A percentile compares a stretch with the other conserved stretches of the same genome.
Evolutionary conservation across 2,113 vertebrate genomes (phyloP).

Genomic region (Dipodomys ordii): DNA sequence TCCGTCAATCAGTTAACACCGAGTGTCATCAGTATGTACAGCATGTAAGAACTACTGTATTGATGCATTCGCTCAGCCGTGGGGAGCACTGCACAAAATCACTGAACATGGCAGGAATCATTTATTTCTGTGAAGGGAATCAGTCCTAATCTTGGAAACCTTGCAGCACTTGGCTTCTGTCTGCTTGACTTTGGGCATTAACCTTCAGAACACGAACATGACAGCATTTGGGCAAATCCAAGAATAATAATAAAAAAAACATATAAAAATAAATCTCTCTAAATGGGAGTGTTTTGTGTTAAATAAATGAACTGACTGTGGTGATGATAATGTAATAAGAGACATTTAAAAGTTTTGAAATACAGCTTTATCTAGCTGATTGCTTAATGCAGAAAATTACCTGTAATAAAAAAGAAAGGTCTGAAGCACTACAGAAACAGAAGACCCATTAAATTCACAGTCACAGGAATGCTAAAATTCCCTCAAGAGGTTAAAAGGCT

Average conservation of each 20-base stretch:
- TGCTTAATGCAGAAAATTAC: conserved; percentile 81
- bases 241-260: conserved; percentile 56
- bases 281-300: conserved; percentile 85
- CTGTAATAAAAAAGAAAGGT: conserved; percentile 80
- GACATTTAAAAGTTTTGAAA: conserved; percentile 84
- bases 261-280: conserved; percentile 85
- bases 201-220: conserved; percentile 90
- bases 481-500: conserved; percentile 71
- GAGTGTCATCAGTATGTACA: conserved; percentile 92
- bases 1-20: conserved; percentile 92
- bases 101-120: conserved; percentile 92
- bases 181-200: conserved; percentile 91
- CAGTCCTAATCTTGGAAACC: conserved; percentile 91
- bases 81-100: conserved; percentile 91
- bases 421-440: conserved; percentile 70
- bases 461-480: conserved; percentile 47
- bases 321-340: conserved; percentile 84
- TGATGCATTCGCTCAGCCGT: conserved; percentile 91
- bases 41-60: conserved; percentile 91
- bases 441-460: conserved; percentile 62
- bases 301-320: conserved; percentile 80
- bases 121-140: conserved; percentile 91
- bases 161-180: conserved; percentile 90
- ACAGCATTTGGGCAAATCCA: conserved; percentile 85
- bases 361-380: conserved; percentile 77